Evolutionary conservation across 2,113 vertebrate species (phyloP).

Genomic region (Origma solitaria): DNA sequence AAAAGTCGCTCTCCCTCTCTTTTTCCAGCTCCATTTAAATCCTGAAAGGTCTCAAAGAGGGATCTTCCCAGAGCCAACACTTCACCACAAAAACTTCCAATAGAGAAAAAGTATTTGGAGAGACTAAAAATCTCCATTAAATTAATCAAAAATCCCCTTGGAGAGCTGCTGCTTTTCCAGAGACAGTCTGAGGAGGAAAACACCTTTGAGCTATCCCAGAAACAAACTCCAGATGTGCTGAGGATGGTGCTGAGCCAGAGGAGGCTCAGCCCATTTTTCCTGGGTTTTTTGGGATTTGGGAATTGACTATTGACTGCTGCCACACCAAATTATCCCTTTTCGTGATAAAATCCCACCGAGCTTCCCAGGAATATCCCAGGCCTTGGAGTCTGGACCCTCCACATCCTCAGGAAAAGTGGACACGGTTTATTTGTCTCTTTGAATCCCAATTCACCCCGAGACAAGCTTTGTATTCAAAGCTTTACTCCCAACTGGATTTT

Average conservation of each 20-base stretch:
- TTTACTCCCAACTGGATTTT: neutral
- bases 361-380: neutral
- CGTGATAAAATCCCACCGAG: too few species aligned
- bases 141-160: neutral
- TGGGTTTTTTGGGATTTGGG: neutral
- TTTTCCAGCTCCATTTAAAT: accelerated
- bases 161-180: neutral
- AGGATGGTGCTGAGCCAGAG: neutral
- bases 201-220: neutral
- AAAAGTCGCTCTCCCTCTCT: neutral
- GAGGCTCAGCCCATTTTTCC: neutral
- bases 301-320: neutral
- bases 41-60: too few species aligned
- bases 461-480: neutral
- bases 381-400: accelerated
- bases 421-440: neutral
- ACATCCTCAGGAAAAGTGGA: accelerated
- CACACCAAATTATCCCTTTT: neutral
- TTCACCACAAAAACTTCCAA: neutral
- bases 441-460: neutral
- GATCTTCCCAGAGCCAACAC: accelerated
- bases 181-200: neutral
- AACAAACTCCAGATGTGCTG: neutral
- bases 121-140: neutral
- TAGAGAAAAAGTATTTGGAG: neutral